phyloP scores from a whole-genome alignment of 2,113 vertebrate genomes.

The Rhizomys pruinosus region DNA sequence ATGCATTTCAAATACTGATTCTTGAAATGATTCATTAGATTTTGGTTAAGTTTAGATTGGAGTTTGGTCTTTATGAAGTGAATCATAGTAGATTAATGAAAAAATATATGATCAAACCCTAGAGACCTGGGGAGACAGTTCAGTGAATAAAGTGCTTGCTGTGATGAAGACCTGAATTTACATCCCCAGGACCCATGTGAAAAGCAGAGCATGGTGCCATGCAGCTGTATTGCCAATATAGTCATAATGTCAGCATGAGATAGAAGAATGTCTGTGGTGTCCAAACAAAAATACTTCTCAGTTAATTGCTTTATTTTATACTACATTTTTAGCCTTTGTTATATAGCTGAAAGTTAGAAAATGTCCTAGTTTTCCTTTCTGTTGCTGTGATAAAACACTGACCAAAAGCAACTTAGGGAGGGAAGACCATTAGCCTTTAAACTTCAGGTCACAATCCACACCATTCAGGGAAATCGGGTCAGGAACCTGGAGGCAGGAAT shows the following conservation, averaged over 20 bases:
- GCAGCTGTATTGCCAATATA: neutral
- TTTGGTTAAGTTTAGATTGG: conserved; percentile 31
- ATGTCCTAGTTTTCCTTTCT: neutral
- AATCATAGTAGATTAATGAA: conserved; percentile 54
- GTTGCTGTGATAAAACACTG: neutral
- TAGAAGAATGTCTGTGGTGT: neutral
- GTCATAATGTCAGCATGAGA: neutral
- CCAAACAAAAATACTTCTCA: conserved; percentile 26
- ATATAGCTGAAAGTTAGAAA: neutral
- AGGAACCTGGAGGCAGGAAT: neutral
- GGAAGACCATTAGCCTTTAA: too few relatives aligned
- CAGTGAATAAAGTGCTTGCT: neutral
- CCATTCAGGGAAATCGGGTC: neutral
- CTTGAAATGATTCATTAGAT: conserved; percentile 37
- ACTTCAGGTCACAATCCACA: neutral
- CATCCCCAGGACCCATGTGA: neutral
- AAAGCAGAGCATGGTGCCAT: neutral
- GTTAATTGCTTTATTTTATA: neutral
- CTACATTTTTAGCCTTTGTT: neutral
- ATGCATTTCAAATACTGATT: conserved; percentile 56
- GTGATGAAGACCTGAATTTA: neutral
- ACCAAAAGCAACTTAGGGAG: neutral
- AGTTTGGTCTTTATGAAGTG: conserved; percentile 46
- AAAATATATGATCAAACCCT: conserved; percentile 18
- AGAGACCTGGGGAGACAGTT: neutral